Conservation (phyloP, 2,797 vertebrate species). For the Nasua narica region DNA sequence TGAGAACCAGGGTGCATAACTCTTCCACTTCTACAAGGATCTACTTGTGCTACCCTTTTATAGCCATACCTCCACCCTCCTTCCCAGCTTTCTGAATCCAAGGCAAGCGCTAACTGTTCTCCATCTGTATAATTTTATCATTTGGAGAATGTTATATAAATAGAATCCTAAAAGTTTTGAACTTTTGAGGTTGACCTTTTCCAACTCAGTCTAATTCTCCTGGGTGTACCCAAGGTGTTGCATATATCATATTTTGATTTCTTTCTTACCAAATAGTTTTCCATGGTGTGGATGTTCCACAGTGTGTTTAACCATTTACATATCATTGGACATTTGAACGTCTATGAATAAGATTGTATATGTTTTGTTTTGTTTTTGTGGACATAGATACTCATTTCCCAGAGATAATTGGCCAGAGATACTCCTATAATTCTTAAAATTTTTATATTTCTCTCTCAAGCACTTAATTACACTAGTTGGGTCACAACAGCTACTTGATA, state of each 20-base stretch:
- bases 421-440: background rate
- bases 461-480: background rate
- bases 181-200: background rate
- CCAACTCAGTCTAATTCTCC: background rate
- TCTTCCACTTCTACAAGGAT: background rate
- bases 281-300: background rate
- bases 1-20: background rate
- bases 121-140: background rate
- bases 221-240: background rate
- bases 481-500: background rate
- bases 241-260: background rate
- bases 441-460: background rate
- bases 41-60: background rate
- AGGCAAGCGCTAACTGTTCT: background rate
- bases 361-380: background rate
- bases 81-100: background rate
- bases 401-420: background rate
- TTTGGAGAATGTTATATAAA: background rate
- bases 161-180: background rate
- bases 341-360: background rate
- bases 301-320: background rate
- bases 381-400: background rate
- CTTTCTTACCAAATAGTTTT: background rate
- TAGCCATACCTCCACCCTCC: background rate
- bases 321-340: background rate